Evolutionary conservation across 2,888 invertebrate genomes (phyloP), one percentile per base, ranked within the genome.

Genomic region (Lordiphosa andalusiaca): DNA sequence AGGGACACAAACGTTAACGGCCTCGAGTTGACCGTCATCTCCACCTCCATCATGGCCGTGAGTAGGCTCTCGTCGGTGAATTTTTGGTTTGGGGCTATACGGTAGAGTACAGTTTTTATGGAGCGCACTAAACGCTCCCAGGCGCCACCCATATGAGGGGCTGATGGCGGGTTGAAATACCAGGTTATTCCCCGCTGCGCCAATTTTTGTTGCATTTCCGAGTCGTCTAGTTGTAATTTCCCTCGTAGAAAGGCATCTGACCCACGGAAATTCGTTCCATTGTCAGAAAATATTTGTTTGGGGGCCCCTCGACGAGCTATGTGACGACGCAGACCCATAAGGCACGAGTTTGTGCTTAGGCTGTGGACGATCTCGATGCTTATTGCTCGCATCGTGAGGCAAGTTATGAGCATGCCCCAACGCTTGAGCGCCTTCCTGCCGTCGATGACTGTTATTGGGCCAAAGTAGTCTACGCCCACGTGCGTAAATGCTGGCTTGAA

Each of bases 401-500:
- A 21, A 9, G 19, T 40, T 16, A 21, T 46, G 30, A 30, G 6
- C 33, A 25, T 50, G 25, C 50, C 30, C 39, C 40, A 19, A 7
- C 50, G 50, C 10, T 50, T 39, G 3, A 40, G 12, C 3, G 30
- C 19, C 13, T 50, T 38, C 13, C 50, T 21, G 10, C 50, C 30
- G 19, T 40, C 39, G 50, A 38, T 33, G 16, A 21, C 50, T 38
- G 51, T 37, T 6, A 12, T 6, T 23, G 37, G 44, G 4, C 38
- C 46, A 19, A 46, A 39, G n/a, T 46, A 38, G 39, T 46, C 44
- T 10, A 38, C 3, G 44, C 44, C 44, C 4, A 39, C 41, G 9
- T 51, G 39, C 10, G 35, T 41, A 12, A 41, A 41, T 16, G 16
- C 16, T 16, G 4, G 39, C 25, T 25, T 25, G 25, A 25, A 25